Base-by-base conservation (phyloP, 2,888 invertebrate species). In the Drosophila incognita region DNA sequence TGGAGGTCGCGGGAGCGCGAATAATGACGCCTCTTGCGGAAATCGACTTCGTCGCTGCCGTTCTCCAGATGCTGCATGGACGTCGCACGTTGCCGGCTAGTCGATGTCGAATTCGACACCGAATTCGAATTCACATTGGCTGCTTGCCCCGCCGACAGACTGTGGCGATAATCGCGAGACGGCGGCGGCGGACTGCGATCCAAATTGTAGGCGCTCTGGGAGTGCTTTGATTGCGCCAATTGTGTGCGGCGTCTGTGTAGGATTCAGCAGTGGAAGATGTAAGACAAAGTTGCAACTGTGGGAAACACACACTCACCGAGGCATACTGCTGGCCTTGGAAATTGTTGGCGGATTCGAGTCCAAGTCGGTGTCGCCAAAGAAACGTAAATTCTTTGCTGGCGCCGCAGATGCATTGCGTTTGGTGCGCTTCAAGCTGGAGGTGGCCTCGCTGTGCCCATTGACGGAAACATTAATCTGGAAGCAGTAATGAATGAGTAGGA, bases 301-400 rank as follows among this genome's bases (percentile, higher is more conserved):
- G 15, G 4, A 15, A 46, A 15, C 46, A 46, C 8, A 15, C 35
- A 31, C 82, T 79, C 8, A 93, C 93, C 91, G 91, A 21, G 88
- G 87, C 63, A 89, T 91, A 29, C 86, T 90, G 81, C 82, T 87
- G 58, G 87, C 87, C 92, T 84, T 94, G 90, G 85, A 93, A 76
- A 94, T 88, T 75, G 95, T 95, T 21, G 94, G 94, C 33, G 94
- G 94, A 90, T 95, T 95, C 15, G 97, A 96, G 86, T 97, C 97
- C 71, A 95, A 94, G 91, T 97, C 97, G 13, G 97, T 97, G 93
- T 97, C 97, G 27, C 97, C 97, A 93, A 97, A 97, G 94, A 97
- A 97, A 58, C 97, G 95, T 15, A 97, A 94, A 93, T 95, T 97
- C 92, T 96, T 97, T 31, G 90, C 86, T 2, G 91, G 91, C 7